These are phyloP conservation scores for Ochropleura leucogaster DNA, from an alignment of 2,888 invertebrate species.

Conservation along the genomic window DNA sequence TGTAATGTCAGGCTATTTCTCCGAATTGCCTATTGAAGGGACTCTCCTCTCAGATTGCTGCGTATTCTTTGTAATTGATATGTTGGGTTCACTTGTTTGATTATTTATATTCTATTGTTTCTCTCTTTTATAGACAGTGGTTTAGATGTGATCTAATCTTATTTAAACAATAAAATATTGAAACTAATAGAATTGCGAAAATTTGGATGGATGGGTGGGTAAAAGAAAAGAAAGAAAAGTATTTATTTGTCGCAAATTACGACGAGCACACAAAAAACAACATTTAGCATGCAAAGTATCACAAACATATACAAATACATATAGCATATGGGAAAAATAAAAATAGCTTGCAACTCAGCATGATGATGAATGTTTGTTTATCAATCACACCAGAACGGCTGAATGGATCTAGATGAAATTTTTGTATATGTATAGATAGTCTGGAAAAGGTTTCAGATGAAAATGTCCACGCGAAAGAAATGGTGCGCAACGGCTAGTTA, in stretches of 20 bases:
- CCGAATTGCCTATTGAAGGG: slow-evolving; percentile 69
- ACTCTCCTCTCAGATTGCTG: slow-evolving; percentile 64
- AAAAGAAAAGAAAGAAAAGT: too few species aligned
- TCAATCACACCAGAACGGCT: neutral
- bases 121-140: neutral
- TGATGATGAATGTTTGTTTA: neutral
- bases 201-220: too few species aligned
- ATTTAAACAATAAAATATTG: too few species aligned
- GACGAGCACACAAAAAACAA: too few species aligned
- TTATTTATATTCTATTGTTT: slow-evolving; percentile 20
- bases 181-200: too few species aligned
- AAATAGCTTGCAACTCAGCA: too few species aligned
- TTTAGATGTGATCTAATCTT: neutral
- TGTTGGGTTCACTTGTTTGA: slow-evolving; percentile 39
- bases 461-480: neutral
- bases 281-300: too few species aligned
- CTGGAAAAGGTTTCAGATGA: neutral
- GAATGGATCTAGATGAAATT: neutral
- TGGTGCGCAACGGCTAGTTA: neutral
- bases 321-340: too few species aligned
- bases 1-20: slow-evolving; percentile 67
- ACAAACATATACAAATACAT: too few species aligned
- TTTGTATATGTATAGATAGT: too few species aligned
- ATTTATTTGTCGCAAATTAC: too few species aligned
- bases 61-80: slow-evolving; percentile 60